These are phyloP conservation scores for Platalea minor DNA, from an alignment of 2,797 vertebrate species.

Conservation along the genomic window DNA sequence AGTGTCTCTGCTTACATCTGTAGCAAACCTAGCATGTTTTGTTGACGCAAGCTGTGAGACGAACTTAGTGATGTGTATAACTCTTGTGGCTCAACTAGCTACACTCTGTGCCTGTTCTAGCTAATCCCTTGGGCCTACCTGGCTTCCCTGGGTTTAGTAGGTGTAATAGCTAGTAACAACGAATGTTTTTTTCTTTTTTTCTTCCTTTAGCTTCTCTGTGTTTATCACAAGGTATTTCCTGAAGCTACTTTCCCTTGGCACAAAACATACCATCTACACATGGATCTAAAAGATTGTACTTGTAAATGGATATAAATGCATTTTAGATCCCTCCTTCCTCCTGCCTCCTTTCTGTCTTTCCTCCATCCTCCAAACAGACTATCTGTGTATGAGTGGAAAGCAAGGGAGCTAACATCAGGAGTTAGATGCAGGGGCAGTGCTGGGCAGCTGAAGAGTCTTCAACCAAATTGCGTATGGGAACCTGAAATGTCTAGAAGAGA, in stretches of 20 bases:
- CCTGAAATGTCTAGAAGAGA: neutral
- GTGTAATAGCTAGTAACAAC: neutral
- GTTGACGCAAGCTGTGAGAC: neutral
- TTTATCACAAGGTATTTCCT: conserved; percentile 45
- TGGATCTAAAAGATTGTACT: neutral
- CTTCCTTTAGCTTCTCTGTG: neutral
- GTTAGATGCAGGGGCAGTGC: neutral
- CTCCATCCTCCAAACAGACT: neutral
- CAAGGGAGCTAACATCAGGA: neutral
- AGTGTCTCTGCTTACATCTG: neutral
- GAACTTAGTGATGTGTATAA: neutral
- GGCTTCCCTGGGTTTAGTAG: neutral
- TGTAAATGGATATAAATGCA: neutral
- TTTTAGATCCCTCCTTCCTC: neutral
- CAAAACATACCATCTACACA: neutral
- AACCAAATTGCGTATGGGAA: neutral
- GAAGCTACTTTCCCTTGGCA: neutral
- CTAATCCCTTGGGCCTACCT: neutral
- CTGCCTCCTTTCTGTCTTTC: neutral
- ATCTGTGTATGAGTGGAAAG: neutral
- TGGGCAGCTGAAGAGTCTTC: neutral
- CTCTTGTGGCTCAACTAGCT: neutral
- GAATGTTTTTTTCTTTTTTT: neutral
- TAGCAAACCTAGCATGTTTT: neutral
- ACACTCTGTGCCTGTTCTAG: neutral